A percentile compares a stretch with the other conserved stretches of the same genome.
Evolutionary conservation across 2,888 invertebrate species (phyloP).

Genomic region (Aspidiotus destructor): DNA sequence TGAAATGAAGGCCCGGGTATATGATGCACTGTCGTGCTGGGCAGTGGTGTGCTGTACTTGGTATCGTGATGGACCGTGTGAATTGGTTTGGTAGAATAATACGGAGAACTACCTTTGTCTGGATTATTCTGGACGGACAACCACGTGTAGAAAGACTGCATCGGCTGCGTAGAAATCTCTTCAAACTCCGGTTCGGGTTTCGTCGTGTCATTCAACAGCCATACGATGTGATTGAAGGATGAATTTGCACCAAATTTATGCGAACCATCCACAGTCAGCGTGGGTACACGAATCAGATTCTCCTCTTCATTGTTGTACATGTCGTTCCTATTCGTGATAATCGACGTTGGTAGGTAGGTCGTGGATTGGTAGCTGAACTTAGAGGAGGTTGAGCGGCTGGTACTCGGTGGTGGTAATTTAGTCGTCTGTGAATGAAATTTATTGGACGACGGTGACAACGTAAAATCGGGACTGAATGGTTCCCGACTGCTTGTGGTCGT

Average conservation of each 20-base stretch:
- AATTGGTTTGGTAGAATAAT: slow-evolving; percentile 10
- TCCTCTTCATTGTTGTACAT: slow-evolving; percentile 37
- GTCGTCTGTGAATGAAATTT: slow-evolving; percentile 19
- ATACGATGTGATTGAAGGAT: slow-evolving; percentile 45
- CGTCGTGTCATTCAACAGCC: slow-evolving; percentile 43
- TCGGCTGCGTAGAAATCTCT: slow-evolving; percentile 39
- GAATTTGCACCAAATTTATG: slow-evolving; percentile 18
- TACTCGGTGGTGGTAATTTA: slow-evolving; percentile 9
- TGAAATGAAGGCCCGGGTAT: slow-evolving; percentile 39
- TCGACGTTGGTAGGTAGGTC: not conserved
- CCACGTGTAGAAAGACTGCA: slow-evolving; percentile 41
- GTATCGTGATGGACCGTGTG: not conserved
- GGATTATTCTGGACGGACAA: slow-evolving; percentile 39
- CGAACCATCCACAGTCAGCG: slow-evolving; percentile 40
- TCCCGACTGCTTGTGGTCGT: slow-evolving; percentile 21
- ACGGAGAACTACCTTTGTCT: slow-evolving; percentile 26
- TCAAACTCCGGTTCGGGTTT: slow-evolving; percentile 36
- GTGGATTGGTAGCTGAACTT: slow-evolving; percentile 34
- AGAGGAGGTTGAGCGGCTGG: slow-evolving; percentile 2
- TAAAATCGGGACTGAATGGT: slow-evolving; percentile 27
- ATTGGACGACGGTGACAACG: not conserved
- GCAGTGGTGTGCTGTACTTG: slow-evolving; percentile 40
- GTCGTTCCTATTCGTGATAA: slow-evolving; percentile 29
- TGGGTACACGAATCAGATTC: slow-evolving; percentile 43
- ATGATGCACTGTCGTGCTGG: slow-evolving; percentile 42